Conservation (phyloP, 2,888 invertebrate species). For the Drosophila koepferae region DNA sequence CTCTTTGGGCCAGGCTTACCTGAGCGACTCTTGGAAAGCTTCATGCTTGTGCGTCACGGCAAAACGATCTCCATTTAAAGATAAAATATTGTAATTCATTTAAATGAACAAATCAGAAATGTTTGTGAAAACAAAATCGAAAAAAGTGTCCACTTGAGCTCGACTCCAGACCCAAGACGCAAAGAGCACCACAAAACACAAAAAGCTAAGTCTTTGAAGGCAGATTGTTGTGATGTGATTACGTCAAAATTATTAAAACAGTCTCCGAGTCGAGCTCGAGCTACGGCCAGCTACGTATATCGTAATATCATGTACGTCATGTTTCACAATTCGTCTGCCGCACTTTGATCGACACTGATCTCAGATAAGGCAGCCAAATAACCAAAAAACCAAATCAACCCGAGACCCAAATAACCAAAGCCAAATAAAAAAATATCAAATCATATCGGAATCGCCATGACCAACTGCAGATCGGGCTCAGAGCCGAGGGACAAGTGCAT, state of each 20-base stretch:
- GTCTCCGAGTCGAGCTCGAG: constrained; percentile 53
- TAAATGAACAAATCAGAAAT: constrained; percentile 76
- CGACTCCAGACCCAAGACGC: constrained; percentile 5
- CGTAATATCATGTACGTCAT: constrained; percentile 58
- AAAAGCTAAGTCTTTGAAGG: constrained; percentile 51
- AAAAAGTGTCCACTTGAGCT: constrained; percentile 64
- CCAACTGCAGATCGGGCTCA: constrained; percentile 4
- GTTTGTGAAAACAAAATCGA: constrained; percentile 26
- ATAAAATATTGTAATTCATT: constrained; percentile 80
- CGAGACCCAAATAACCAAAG: constrained; percentile 38
- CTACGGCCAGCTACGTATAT: constrained; percentile 24
- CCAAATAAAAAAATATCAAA: constrained; percentile 29
- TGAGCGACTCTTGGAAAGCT: constrained; percentile 50
- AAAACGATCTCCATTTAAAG: constrained; percentile 70
- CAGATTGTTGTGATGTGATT: constrained; percentile 80
- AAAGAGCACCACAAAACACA: constrained; percentile 29
- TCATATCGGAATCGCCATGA: constrained; percentile 20
- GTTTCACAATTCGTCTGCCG: constrained; percentile 76
- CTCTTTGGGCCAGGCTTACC: constrained; percentile 46
- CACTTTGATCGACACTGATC: constrained; percentile 74
- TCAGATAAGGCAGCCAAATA: constrained; percentile 67
- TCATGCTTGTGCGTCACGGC: constrained; percentile 46
- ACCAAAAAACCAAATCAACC: constrained; percentile 56
- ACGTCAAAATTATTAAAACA: constrained; percentile 81
- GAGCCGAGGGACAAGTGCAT: constrained; percentile 66